A percentile compares a stretch with the other conserved stretches of the same genome.
Evolutionary conservation across 2,797 vertebrate genomes (phyloP).

Genomic region (Rhinichthys osculus): DNA sequence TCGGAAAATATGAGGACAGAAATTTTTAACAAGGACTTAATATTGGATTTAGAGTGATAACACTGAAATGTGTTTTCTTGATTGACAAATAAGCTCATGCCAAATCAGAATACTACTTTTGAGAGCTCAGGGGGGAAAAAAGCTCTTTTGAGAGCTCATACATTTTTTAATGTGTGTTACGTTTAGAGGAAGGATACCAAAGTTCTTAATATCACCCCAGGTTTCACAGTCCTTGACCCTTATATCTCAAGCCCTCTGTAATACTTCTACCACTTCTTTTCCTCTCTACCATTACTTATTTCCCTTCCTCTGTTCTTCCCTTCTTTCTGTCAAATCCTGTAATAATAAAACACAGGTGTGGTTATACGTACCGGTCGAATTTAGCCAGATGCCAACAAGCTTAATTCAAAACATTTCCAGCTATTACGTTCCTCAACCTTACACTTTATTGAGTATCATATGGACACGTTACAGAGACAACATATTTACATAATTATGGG

Average conservation of each 20-base stretch:
- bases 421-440: conserved; percentile 70
- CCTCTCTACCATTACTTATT: conserved; percentile 45
- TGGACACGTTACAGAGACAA: conserved; percentile 77
- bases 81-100: conserved; percentile 20
- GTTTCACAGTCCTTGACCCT: conserved; percentile 44
- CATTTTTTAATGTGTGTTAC: neutral
- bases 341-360: conserved; percentile 80
- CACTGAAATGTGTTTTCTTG: neutral
- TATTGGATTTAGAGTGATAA: conserved; percentile 23
- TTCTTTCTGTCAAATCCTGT: conserved; percentile 49
- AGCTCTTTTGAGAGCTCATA: neutral
- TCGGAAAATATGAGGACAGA: conserved; percentile 10
- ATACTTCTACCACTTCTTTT: conserved; percentile 53
- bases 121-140: neutral
- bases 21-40: neutral
- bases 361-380: conserved; percentile 48
- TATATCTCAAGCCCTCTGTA: conserved; percentile 61
- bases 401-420: conserved; percentile 76
- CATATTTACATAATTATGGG: conserved; percentile 82
- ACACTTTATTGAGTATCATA: conserved; percentile 75
- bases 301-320: conserved; percentile 44
- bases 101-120: neutral
- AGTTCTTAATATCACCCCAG: conserved; percentile 19
- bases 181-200: conserved; percentile 2
- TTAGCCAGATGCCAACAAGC: conserved; percentile 61